These are phyloP conservation scores for Anagrus nilaparvatae DNA, from an alignment of 1,140 invertebrate species.

Conservation along the genomic window DNA sequence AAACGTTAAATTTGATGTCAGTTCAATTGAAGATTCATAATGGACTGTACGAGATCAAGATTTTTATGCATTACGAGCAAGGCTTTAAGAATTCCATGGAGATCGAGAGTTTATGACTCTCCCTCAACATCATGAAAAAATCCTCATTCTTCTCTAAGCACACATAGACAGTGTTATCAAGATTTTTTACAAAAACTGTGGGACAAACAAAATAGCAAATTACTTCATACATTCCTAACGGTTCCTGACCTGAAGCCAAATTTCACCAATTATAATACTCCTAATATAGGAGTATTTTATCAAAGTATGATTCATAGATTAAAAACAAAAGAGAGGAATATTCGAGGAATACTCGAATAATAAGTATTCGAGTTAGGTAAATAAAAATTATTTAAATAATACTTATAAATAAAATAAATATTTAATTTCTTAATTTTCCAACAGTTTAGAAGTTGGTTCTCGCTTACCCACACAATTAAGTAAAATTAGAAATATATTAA, in stretches of 20 bases:
- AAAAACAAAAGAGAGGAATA: too few relatives aligned
- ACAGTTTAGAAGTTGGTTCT: conserved; percentile 17
- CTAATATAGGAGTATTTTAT: conserved; percentile 57
- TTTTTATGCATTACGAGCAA: conserved; percentile 70
- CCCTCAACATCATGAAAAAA: conserved; percentile 54
- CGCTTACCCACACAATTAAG: conserved; percentile 28
- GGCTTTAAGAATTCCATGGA: conserved; percentile 79
- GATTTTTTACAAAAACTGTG: conserved; percentile 65
- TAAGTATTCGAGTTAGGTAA: too few relatives aligned
- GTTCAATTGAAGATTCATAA: conserved; percentile 43
- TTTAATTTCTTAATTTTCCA: too few relatives aligned
- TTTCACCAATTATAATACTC: conserved; percentile 41
- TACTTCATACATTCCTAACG: conserved; percentile 67
- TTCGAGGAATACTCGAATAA: too few relatives aligned
- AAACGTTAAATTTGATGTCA: conserved; percentile 32
- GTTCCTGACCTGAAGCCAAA: conserved; percentile 47
- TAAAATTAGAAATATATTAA: conserved; percentile 27
- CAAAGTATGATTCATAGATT: conserved; percentile 61
- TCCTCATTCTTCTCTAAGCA: conserved; percentile 42
- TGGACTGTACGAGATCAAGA: conserved; percentile 64
- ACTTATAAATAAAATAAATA: too few relatives aligned
- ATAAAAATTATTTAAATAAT: too few relatives aligned
- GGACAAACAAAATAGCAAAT: conserved; percentile 65
- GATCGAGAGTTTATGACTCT: conserved; percentile 58
- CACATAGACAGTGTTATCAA: conserved; percentile 56